Evolutionary conservation across 1,140 invertebrate genomes (phyloP).

Genomic region (Neomicropteryx cornuta): DNA sequence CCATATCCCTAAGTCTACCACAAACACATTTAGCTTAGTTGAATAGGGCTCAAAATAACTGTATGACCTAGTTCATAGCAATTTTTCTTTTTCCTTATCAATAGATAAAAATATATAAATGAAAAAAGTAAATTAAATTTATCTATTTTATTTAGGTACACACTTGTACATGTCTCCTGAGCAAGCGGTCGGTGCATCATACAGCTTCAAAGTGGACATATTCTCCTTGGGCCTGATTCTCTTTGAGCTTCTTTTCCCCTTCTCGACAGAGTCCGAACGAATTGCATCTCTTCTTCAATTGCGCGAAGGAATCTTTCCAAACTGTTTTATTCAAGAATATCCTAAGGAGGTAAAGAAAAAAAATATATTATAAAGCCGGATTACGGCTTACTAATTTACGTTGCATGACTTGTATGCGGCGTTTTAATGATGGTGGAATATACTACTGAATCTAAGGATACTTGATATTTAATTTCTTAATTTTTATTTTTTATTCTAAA

Average conservation of each 20-base stretch:
- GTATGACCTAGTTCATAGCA: too few relatives aligned
- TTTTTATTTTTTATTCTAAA: background rate
- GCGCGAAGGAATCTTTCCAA: slow-evolving; percentile 57
- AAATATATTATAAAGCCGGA: too few relatives aligned
- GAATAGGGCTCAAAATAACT: too few relatives aligned
- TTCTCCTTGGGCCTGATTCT: slow-evolving; percentile 91
- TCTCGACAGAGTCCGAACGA: slow-evolving; percentile 84
- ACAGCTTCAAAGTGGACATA: slow-evolving; percentile 94
- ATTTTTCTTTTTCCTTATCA: background rate
- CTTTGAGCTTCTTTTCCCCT: slow-evolving; percentile 83
- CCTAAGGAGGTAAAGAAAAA: slow-evolving; percentile 66
- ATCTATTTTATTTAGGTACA: slow-evolving; percentile 50
- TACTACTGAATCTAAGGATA: background rate
- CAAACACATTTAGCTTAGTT: too few relatives aligned
- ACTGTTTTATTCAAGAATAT: slow-evolving; percentile 50
- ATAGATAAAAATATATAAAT: background rate
- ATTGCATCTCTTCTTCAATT: slow-evolving; percentile 49
- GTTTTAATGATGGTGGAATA: background rate
- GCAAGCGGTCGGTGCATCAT: slow-evolving; percentile 65
- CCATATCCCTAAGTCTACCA: too few relatives aligned
- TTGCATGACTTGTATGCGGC: background rate
- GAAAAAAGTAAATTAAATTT: background rate
- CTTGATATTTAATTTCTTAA: background rate
- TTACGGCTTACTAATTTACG: too few relatives aligned
- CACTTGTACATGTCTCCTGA: slow-evolving; percentile 97